phyloP scores from a whole-genome alignment of 2,797 vertebrate genomes.

The Darevskia nairensis region DNA sequence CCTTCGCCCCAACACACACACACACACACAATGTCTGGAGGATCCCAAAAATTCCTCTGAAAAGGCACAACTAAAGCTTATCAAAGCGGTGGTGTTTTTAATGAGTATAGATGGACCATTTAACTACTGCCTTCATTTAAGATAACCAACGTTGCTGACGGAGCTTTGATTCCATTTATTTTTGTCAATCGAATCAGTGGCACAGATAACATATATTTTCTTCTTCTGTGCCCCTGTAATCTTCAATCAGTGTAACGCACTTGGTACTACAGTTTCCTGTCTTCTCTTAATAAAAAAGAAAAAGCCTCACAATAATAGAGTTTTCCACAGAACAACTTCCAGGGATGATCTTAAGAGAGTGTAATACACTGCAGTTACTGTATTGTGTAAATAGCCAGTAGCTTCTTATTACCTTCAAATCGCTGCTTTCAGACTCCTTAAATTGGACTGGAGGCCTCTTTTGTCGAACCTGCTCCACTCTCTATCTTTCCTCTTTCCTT shows the following conservation, averaged over 20 bases:
- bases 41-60: too few relatives aligned
- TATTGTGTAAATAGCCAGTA: background rate
- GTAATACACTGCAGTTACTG: background rate
- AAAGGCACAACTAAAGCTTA: background rate
- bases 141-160: too few relatives aligned
- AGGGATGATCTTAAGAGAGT: background rate
- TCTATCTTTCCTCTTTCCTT: background rate
- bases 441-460: background rate
- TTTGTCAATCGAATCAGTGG: background rate
- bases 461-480: background rate
- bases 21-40: too few relatives aligned
- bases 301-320: background rate
- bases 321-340: background rate
- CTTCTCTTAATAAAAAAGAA: background rate
- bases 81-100: background rate
- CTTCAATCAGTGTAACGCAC: background rate
- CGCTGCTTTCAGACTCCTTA: background rate
- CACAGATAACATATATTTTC: background rate
- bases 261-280: background rate
- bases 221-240: background rate
- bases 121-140: background rate
- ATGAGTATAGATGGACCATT: background rate
- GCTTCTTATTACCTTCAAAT: background rate
- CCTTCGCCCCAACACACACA: too few relatives aligned
- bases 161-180: background rate